Evolutionary conservation across 2,888 invertebrate species (phyloP), one percentile per base, ranked within the genome.

Genomic region (Nineta flava): DNA sequence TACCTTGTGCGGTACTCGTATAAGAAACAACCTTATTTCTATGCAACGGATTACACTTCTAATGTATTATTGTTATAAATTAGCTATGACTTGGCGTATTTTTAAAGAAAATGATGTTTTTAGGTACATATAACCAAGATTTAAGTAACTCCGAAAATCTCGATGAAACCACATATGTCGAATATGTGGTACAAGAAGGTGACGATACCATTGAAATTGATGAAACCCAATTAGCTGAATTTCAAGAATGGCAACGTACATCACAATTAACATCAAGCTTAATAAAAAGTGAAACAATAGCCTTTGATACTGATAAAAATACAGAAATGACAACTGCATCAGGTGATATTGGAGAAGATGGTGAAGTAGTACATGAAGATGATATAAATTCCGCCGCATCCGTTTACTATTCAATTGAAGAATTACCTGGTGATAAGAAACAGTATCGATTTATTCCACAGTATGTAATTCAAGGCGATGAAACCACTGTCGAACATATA

Each of bases 201-300:
- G 16, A 48, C 7, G 41, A 42, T 10, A 32, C 31, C 10, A 48
- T 48, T n/a, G 48, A 48, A 41, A 48, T 48, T n/a, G 48, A 48
- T 17, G 48, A 48, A 42, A 35, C 48, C 10, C 35, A 48, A 41
- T 42, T 48, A 19, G n/a, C 17, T 6, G 48, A 34, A 13, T 48
- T 48, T 17, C 41, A 26, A 17, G 48, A 48, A 26, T 48, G 48
- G 48, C 48, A 48, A 42, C 34, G 35, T 26, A 26, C 35, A 17
- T 19, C 42, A 13, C 16, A 16, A 16, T 26, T n/a, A 16, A 19
- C 19, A 2, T 21, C 19, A 44, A n/a, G 6, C 9, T 44, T 26
- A 21, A 16, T 44, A 9, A 44, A 44, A 21, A 19, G 44, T 17
- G 21, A 44, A n/a, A 3, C 26, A 2, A 21, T 44, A 10, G 13